Conservation (phyloP, 2,888 invertebrate genomes). For the Bursaphelenchus okinawaensis region DNA sequence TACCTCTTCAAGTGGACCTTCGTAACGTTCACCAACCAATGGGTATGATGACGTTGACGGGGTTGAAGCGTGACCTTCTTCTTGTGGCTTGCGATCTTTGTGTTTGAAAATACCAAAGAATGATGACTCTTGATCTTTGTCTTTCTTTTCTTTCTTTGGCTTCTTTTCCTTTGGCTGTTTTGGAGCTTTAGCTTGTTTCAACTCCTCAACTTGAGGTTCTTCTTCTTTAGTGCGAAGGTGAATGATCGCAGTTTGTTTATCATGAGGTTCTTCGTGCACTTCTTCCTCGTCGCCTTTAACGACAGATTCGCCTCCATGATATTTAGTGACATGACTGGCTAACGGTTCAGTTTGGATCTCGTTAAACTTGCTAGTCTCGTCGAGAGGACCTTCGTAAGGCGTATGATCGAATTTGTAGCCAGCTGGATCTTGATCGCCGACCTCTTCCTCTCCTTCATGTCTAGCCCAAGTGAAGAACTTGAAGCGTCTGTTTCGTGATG, state of each 20-base stretch:
- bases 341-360: background rate
- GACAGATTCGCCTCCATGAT: background rate
- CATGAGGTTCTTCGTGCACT: background rate
- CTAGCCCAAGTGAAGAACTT: slow-evolving; percentile 22
- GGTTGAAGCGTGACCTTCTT: background rate
- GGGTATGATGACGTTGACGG: background rate
- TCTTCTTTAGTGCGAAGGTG: background rate
- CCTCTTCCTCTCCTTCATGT: slow-evolving; percentile 31
- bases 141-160: background rate
- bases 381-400: background rate
- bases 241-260: background rate
- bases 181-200: background rate
- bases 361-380: background rate
- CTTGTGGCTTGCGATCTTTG: background rate
- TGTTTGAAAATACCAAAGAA: background rate
- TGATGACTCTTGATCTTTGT: background rate
- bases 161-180: background rate
- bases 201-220: background rate
- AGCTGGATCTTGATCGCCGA: background rate
- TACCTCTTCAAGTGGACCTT: background rate
- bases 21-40: background rate
- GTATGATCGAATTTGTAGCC: background rate
- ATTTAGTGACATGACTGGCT: background rate
- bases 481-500: slow-evolving; percentile 10
- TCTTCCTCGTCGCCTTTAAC: background rate